Evolutionary conservation across 2,113 vertebrate species (phyloP).

Genomic region (Podarcis muralis): DNA sequence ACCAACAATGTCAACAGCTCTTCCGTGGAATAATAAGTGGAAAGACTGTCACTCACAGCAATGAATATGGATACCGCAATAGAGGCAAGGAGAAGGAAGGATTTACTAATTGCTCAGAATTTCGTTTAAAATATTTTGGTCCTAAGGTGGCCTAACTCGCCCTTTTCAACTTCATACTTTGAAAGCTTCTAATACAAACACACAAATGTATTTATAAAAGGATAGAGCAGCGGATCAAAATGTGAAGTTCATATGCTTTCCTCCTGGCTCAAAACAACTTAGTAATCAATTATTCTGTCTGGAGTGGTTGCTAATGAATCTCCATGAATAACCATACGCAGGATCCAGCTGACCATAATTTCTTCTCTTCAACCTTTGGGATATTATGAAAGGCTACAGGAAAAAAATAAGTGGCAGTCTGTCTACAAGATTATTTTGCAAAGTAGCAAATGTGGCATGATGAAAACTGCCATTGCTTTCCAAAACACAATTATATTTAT

Average conservation of each 20-base stretch:
- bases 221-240: background rate
- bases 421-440: background rate
- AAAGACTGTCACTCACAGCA: background rate
- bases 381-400: background rate
- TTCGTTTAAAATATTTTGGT: slow-evolving; percentile 24
- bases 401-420: background rate
- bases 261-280: slow-evolving; percentile 14
- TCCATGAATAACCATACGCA: slow-evolving; percentile 24
- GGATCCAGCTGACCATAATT: slow-evolving; percentile 25
- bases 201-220: background rate
- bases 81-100: background rate
- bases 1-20: background rate
- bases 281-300: slow-evolving; percentile 20
- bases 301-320: background rate
- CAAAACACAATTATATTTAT: background rate
- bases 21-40: background rate
- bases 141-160: background rate
- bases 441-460: background rate
- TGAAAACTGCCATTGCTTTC: background rate
- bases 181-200: background rate
- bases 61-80: background rate
- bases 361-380: slow-evolving; percentile 1
- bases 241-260: background rate
- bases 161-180: background rate
- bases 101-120: background rate